Conservation (phyloP, 64 coral and sea anemone genomes). For the Exaiptasia diaphana region DNA sequence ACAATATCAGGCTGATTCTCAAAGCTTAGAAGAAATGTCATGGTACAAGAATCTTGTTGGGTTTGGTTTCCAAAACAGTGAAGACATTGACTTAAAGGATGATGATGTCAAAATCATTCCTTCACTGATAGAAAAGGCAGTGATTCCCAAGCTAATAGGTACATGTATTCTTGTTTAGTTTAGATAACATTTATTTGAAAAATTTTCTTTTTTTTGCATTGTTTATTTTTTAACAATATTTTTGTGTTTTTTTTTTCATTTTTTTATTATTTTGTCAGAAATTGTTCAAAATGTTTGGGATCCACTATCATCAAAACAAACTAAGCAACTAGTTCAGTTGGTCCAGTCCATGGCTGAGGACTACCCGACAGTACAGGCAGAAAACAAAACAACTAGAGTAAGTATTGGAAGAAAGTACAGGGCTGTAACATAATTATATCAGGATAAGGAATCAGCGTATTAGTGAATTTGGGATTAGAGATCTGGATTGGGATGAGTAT, state of each 20-base stretch:
- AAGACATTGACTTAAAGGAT: conserved; percentile 79
- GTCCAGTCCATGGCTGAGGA: conserved; percentile 72
- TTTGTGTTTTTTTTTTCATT: neutral
- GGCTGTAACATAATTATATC: too few relatives aligned
- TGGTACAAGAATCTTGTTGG: conserved; percentile 84
- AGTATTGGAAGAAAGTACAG: too few relatives aligned
- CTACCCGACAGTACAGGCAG: conserved; percentile 84
- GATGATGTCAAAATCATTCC: conserved; percentile 95
- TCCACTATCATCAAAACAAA: conserved; percentile 82
- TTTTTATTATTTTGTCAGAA: conserved; percentile 13
- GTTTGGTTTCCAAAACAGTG: conserved; percentile 77
- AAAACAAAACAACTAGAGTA: conserved; percentile 90
- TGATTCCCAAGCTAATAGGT: conserved; percentile 88
- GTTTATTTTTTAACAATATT: neutral
- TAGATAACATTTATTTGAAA: neutral
- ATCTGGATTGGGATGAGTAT: too few relatives aligned
- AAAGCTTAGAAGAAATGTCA: conserved; percentile 74
- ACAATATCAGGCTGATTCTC: conserved; percentile 63
- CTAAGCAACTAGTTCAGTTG: conserved; percentile 57
- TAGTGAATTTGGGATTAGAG: too few relatives aligned
- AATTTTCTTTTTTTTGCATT: neutral
- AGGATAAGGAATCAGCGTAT: too few relatives aligned
- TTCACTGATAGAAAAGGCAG: conserved; percentile 71
- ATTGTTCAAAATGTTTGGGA: conserved; percentile 94
- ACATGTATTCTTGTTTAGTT: neutral